Evolutionary conservation across 2,888 invertebrate species (phyloP), one percentile per base, ranked within the genome.

Genomic region (Lepidocyrtinus sp.): DNA sequence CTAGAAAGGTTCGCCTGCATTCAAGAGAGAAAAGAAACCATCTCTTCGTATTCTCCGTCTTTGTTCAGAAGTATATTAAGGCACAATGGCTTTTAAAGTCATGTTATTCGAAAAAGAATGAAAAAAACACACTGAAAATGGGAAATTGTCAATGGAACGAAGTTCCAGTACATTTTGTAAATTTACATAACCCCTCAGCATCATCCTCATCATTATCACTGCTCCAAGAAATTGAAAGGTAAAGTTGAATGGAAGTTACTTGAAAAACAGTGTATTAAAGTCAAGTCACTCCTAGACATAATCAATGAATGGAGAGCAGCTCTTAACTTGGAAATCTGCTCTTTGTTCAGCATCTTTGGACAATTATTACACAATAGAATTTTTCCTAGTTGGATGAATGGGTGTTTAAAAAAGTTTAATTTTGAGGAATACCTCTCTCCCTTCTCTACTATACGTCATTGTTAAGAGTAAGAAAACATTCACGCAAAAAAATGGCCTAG

Each of bases 1-100:
- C 26, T 68, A 68, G 68, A 78, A 12, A 72, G 46, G 21, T 67
- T 26, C 65, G 5, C 27, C 59, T 62, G 62, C 74, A 64, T 74
- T 73, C 50, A 15, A 7, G 15, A 50, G 15, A 50, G 17, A 7
- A 50, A n/a, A 50, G 2, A 2, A 7, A 50, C n/a, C 12, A 12
- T 64, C 73, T 79, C 64, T 26, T 59, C 73, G 55, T 71, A 55
- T 67, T 55, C 64, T 68, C 74, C 27, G 61, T 72, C 70, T 70
- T 22, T 79, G 68, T 63, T 62, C 36, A 3, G 21, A 55, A 74
- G 74, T 63, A 74, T 73, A 74, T 79, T 73, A 78, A 68, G 61
- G 62, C 55, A 73, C 78, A 78, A 73, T 25, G 24, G 61, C n/a
- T 1, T 59, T 61, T 19, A 50, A 45, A 71, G 65, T 50, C 50